These are phyloP conservation scores for Phallusia fumigata DNA, from an alignment of 23 tunicate species.

Conservation along the genomic window DNA sequence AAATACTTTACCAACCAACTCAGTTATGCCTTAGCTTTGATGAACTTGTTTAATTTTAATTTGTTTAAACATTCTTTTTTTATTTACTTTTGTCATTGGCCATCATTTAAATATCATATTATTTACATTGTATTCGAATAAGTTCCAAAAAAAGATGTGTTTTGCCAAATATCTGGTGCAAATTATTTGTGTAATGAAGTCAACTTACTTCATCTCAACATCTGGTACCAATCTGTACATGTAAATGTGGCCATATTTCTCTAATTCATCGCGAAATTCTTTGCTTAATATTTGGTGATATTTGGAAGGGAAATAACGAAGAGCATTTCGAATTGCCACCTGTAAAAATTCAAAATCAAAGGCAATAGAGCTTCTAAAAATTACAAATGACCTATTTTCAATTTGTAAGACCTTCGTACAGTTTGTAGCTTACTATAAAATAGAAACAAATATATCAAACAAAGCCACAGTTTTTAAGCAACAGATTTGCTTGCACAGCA, in stretches of 20 bases:
- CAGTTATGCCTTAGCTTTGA: too few relatives aligned
- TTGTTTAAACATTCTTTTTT: too few relatives aligned
- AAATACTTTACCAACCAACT: background rate
- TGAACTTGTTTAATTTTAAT: too few relatives aligned
- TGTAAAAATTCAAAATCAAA: constrained; percentile 10
- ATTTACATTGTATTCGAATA: too few relatives aligned
- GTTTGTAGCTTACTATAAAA: background rate
- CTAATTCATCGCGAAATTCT: constrained; percentile 80
- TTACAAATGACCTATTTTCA: background rate
- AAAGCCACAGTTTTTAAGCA: background rate
- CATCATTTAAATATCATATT: too few relatives aligned
- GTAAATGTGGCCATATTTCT: constrained; percentile 91
- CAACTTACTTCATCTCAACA: constrained; percentile 62
- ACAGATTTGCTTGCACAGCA: background rate
- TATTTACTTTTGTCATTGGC: too few relatives aligned
- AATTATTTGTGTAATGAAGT: too few relatives aligned
- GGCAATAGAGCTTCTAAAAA: background rate
- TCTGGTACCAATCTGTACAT: constrained; percentile 93
- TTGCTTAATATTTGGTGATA: constrained; percentile 51
- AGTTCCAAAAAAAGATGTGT: too few relatives aligned
- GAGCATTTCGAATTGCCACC: constrained; percentile 90
- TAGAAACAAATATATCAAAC: background rate
- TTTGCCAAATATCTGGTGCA: too few relatives aligned
- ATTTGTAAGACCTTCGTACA: too few relatives aligned
- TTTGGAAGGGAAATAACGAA: constrained; percentile 78